Percentiles rank a stretch among this genome's conserved stretches.
These are phyloP conservation scores for Trinectes maculatus DNA, from an alignment of 2,113 vertebrate genomes.

Conservation along the genomic window DNA sequence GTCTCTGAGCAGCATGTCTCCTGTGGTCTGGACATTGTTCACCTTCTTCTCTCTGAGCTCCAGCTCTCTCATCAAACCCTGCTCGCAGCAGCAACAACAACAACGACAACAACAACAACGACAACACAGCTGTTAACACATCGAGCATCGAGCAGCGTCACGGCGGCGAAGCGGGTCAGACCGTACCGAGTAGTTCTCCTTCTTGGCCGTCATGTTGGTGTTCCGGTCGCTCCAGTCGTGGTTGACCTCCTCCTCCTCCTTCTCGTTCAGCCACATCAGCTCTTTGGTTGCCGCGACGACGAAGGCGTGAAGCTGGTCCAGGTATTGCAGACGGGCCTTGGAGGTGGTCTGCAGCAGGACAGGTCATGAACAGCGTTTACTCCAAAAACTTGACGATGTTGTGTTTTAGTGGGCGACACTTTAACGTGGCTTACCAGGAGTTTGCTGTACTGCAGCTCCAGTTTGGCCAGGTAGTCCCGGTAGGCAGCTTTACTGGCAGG, in stretches of 20 bases:
- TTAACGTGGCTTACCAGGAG: slow-evolving; percentile 88
- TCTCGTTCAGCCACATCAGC: slow-evolving; percentile 95
- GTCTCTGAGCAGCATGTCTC: slow-evolving; percentile 89
- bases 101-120: not conserved
- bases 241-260: slow-evolving; percentile 94
- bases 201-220: slow-evolving; percentile 90
- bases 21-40: slow-evolving; percentile 84
- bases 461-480: slow-evolving; percentile 88
- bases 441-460: slow-evolving; percentile 90
- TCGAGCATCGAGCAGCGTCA: not conserved
- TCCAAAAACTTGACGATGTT: too few relatives aligned
- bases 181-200: slow-evolving; percentile 93
- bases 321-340: slow-evolving; percentile 85
- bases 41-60: slow-evolving; percentile 90
- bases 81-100: slow-evolving; percentile 2
- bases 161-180: too few relatives aligned
- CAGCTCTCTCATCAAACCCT: slow-evolving; percentile 94
- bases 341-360: slow-evolving; percentile 82
- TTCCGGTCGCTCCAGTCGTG: slow-evolving; percentile 95
- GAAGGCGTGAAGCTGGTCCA: slow-evolving; percentile 89
- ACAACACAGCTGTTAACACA: not conserved
- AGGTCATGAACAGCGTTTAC: too few relatives aligned
- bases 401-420: too few relatives aligned
- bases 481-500: slow-evolving; percentile 83
- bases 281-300: slow-evolving; percentile 90